Evolutionary conservation across 2,888 invertebrate genomes (phyloP), one percentile per base, ranked within the genome.

Genomic region (Agrotis clavis): DNA sequence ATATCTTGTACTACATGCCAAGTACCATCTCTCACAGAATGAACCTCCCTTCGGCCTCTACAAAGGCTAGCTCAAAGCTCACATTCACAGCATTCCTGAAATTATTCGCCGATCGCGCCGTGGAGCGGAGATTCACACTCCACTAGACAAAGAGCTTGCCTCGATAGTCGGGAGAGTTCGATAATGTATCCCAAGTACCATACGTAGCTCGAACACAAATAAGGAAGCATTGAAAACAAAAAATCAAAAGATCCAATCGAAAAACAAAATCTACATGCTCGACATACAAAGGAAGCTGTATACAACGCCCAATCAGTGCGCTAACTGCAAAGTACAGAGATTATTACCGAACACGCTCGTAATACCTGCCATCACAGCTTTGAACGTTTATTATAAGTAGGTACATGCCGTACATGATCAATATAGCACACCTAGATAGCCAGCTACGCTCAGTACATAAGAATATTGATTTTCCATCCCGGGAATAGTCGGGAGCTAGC

Each of bases 401-500:
- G n/a, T n/a, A n/a, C n/a, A n/a, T n/a, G n/a, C n/a, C n/a, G n/a
- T 76, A 57, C 41, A 56, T 64, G 71, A 67, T 67, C 71, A 67
- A 77, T 67, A 73, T 60, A 79, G 76, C 60, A 18, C 56, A 67
- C 71, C 71, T 84, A 77, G 77, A 56, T 81, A 83, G 81, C 70
- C 81, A 78, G 76, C 72, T 79, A 80, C 67, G 79, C 74, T 85
- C 74, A 84, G 86, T 81, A 86, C 78, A 87, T 76, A 87, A 83
- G 77, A 80, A 78, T 87, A 90, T 90, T 85, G 90, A 90, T 90
- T 89, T 85, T 76, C 81, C 86, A 88, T 87, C 85, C 87, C 85
- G 78, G 84, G 84, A 80, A 87, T 84, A 83, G 86, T 73, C 79
- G 85, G 85, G 84, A 90, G 87, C 88, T 86, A 80, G 83, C 84